phyloP scores from a whole-genome alignment of 1,140 invertebrate species.

The Spodoptera litura region DNA sequence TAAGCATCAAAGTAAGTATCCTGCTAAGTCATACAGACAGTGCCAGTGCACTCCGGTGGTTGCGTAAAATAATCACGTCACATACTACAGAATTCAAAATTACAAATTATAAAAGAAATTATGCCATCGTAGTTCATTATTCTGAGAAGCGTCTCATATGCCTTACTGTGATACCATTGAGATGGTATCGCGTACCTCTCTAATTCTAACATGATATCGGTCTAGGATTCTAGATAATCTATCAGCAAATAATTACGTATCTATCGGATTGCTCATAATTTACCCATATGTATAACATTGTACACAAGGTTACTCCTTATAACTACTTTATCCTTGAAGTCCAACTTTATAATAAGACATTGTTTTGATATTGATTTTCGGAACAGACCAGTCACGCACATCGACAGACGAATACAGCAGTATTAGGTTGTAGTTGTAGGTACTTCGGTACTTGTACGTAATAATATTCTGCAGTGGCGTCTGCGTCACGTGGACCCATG shows the following conservation, averaged over 20 bases:
- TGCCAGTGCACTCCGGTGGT: background rate
- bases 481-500: slow-evolving; percentile 66
- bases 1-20: slow-evolving; percentile 98
- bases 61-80: too few species aligned
- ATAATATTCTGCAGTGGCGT: slow-evolving; percentile 64
- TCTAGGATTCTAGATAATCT: background rate
- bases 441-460: slow-evolving; percentile 43
- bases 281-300: slow-evolving; percentile 18
- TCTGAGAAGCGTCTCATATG: too few species aligned
- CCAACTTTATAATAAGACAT: slow-evolving; percentile 57
- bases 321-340: slow-evolving; percentile 52
- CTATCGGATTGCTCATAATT: background rate
- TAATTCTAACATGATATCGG: background rate
- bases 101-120: too few species aligned
- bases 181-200: too few species aligned
- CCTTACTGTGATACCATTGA: too few species aligned
- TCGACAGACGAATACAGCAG: slow-evolving; percentile 51
- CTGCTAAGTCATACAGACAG: background rate
- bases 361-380: slow-evolving; percentile 63
- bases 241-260: background rate
- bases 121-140: too few species aligned
- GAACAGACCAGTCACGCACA: slow-evolving; percentile 56
- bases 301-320: slow-evolving; percentile 15
- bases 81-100: too few species aligned
- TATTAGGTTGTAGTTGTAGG: slow-evolving; percentile 44